Evolutionary conservation across 2,888 invertebrate species (phyloP), one percentile per base, ranked within the genome.

Genomic region (Cheilosia urbana): DNA sequence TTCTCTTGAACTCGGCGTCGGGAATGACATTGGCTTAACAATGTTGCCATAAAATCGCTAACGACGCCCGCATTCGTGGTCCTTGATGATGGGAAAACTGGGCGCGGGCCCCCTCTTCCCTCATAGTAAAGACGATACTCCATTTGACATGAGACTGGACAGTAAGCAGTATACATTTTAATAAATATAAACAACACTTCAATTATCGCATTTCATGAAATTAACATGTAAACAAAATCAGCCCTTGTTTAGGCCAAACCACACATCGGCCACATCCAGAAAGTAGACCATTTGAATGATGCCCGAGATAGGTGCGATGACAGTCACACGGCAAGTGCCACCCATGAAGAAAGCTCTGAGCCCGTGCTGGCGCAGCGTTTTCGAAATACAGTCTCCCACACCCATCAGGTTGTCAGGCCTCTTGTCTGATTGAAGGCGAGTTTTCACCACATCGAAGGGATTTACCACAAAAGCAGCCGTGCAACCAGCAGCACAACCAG

Each of bases 261-360:
- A 49, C 1, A 92, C 93, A 91, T 99, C 99, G 0, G 98, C 99
- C 9, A 99, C 97, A 30, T 99, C 99, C 87, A 99, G 93, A 93
- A 96, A 99, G 93, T 99, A 99, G 1, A 99, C 97, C 68, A 96
- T 97, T 93, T 99, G 99, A 6, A 99, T 99, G 88, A 99, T 99
- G 88, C 99, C 99, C 93, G 99, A 99, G 60, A 99, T 93, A 0
- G 99, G 99, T 0, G 99, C 99, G 90, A 99, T 98, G 2, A 99
- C 99, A 89, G 99, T 97, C 95, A 99, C 96, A 90, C 99, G 95
- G 91, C 99, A 98, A 3, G 96, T 96, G 4, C 98, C 99, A 65
- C 99, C 99, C 93, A 99, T 99, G 93, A 99, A 98, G 93, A 99
- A 98, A 6, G 99, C 99, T 13, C 93, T 94, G 1, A 95, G 94